Conservation (phyloP, 2,888 invertebrate species). For the Cepaea hortensis region DNA sequence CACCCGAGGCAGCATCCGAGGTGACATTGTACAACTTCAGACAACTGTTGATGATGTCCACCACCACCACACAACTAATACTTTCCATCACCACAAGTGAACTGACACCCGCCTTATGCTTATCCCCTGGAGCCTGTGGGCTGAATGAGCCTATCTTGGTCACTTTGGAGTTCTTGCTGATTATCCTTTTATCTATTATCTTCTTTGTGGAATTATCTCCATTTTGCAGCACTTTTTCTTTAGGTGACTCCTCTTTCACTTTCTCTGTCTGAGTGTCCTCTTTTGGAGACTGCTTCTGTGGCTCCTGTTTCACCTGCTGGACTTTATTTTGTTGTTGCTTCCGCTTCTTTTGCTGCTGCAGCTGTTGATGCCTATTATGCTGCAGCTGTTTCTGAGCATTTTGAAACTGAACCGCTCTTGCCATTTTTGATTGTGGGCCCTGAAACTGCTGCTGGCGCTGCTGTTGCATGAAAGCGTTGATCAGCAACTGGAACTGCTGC, state of each 20-base stretch:
- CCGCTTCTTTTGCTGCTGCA: constrained; percentile 29
- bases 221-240: constrained; percentile 12
- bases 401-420: constrained; percentile 20
- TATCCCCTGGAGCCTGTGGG: constrained; percentile 37
- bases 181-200: neutral
- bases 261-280: neutral
- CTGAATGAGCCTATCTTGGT: constrained; percentile 12
- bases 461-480: constrained; percentile 44
- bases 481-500: constrained; percentile 41
- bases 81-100: constrained; percentile 42
- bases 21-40: constrained; percentile 38
- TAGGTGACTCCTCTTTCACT: neutral
- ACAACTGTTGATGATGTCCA: constrained; percentile 45
- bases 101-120: constrained; percentile 38
- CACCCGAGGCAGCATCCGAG: neutral
- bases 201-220: neutral
- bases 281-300: neutral
- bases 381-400: constrained; percentile 31
- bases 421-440: constrained; percentile 42
- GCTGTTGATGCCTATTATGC: constrained; percentile 25
- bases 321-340: constrained; percentile 41
- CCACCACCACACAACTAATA: constrained; percentile 31
- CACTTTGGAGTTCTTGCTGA: constrained; percentile 26
- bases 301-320: constrained; percentile 29
- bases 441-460: constrained; percentile 36